Evolutionary conservation across 2,888 invertebrate species (phyloP), one percentile per base, ranked within the genome.

Genomic region (Andrena praecox): DNA sequence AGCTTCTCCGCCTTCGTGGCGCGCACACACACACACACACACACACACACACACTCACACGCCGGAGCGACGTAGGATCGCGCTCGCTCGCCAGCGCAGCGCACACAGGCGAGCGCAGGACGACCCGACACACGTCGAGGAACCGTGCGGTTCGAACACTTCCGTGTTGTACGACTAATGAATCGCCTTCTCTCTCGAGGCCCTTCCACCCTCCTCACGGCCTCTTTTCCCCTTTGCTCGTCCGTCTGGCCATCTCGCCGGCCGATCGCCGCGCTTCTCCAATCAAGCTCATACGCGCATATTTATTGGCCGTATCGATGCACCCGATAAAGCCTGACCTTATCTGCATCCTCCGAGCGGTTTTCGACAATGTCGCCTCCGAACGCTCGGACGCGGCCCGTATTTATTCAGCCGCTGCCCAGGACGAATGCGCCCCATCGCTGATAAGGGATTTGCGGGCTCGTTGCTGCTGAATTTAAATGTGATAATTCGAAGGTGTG

Each of bases 121-220:
- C 27, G 35, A 56, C 78, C 74, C 66, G 80, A 87, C 84, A 85
- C 85, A 87, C 86, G 87, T 86, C 84, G 89, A 82, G 87, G 86
- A 86, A 84, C 87, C 85, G 82, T 87, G 84, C 86, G 85, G 88
- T 88, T 85, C 86, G 85, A 89, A 91, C 92, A 92, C 92, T 92
- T 92, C 92, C 93, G 91, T 91, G 92, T 93, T 93, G 93, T 93
- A 93, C 93, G 92, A 93, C 93, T 93, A 93, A 93, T 93, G 93
- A 93, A 93, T 93, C 90, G 93, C 90, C 91, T 90, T 90, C 89
- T 87, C 88, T 84, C 84, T 80, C 77, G 77, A 50, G 74, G 62
- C 86, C 85, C 85, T 86, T 83, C 74, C 78, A 80, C 82, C 71
- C 81, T 76, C 79, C 75, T 67, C 73, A 8, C 42, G 56, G 56